These are phyloP conservation scores for Epicauta chinensis DNA, from an alignment of 1,140 invertebrate genomes.

Conservation along the genomic window DNA sequence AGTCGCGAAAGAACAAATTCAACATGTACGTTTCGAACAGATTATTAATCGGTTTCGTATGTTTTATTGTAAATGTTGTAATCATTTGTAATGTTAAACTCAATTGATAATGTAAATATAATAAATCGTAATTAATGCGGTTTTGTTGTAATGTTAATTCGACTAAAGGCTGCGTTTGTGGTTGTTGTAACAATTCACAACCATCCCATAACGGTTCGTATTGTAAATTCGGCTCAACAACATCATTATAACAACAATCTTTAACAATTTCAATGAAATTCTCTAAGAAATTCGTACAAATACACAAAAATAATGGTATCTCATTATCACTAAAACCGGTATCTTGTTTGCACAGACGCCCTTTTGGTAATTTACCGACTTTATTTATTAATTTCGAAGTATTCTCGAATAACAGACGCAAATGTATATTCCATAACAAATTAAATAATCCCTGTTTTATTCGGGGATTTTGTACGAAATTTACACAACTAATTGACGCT, in stretches of 20 bases:
- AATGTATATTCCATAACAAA: constrained; percentile 81
- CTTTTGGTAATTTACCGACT: constrained; percentile 80
- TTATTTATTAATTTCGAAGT: constrained; percentile 78
- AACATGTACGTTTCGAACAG: constrained; percentile 70
- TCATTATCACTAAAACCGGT: constrained; percentile 64
- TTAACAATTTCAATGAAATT: constrained; percentile 62
- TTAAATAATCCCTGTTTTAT: constrained; percentile 67
- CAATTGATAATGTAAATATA: constrained; percentile 74
- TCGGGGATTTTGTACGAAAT: constrained; percentile 53
- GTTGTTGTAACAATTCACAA: constrained; percentile 27
- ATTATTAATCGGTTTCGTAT: constrained; percentile 62
- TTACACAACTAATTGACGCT: constrained; percentile 56
- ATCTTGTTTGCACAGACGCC: constrained; percentile 68
- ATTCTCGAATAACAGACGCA: constrained; percentile 68
- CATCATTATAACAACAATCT: constrained; percentile 36
- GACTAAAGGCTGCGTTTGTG: constrained; percentile 62
- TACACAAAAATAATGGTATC: constrained; percentile 62
- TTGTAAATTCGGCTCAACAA: constrained; percentile 47
- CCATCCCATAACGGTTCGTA: constrained; percentile 67
- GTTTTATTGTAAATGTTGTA: constrained; percentile 68
- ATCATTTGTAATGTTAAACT: constrained; percentile 70
- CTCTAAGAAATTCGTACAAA: constrained; percentile 65
- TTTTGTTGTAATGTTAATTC: constrained; percentile 72
- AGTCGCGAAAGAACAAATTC: constrained; percentile 34
- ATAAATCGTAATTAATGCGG: constrained; percentile 63